Evolutionary conservation across 37 sponge, comb jelly and placozoan species (phyloP).

Genomic region (Tethya wilhelma): DNA sequence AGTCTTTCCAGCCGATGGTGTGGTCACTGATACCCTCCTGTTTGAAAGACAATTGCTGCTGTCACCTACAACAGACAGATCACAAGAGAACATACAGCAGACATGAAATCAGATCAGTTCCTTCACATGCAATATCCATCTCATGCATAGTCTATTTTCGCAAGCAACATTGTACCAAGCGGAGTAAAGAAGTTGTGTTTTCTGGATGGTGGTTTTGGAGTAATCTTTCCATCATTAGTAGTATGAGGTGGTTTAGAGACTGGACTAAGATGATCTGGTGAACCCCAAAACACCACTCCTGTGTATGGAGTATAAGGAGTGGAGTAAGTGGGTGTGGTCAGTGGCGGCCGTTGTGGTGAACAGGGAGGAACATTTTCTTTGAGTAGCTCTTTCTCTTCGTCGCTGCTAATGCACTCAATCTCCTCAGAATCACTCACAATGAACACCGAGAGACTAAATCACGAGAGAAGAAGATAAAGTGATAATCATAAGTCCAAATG

Average conservation of each 20-base stretch:
- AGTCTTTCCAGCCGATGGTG: slow-evolving; percentile 60
- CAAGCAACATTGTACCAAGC: too few species aligned
- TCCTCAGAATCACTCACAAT: slow-evolving; percentile 74
- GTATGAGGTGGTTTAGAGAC: too few species aligned
- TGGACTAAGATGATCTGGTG: slow-evolving; percentile 4
- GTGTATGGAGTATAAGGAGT: slow-evolving; percentile 27
- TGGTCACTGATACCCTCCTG: too few species aligned
- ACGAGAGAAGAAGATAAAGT: not conserved
- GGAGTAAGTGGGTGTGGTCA: slow-evolving; percentile 15
- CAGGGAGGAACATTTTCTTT: not conserved
- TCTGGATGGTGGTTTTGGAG: too few species aligned
- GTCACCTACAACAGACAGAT: too few species aligned
- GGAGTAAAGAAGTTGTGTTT: too few species aligned
- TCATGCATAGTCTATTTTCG: too few species aligned
- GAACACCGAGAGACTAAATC: slow-evolving; percentile 35
- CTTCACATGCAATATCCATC: too few species aligned
- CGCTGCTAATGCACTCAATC: not conserved
- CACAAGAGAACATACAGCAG: too few species aligned
- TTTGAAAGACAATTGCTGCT: too few species aligned
- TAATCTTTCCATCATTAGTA: too few species aligned
- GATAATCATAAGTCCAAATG: not conserved
- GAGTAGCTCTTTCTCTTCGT: not conserved
- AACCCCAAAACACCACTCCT: slow-evolving; percentile 32
- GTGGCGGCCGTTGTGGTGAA: not conserved
- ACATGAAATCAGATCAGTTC: too few species aligned